A percentile compares a stretch with the other conserved stretches of the same genome.
Conservation (phyloP, 2,888 invertebrate genomes). For the Euphydryas editha region DNA sequence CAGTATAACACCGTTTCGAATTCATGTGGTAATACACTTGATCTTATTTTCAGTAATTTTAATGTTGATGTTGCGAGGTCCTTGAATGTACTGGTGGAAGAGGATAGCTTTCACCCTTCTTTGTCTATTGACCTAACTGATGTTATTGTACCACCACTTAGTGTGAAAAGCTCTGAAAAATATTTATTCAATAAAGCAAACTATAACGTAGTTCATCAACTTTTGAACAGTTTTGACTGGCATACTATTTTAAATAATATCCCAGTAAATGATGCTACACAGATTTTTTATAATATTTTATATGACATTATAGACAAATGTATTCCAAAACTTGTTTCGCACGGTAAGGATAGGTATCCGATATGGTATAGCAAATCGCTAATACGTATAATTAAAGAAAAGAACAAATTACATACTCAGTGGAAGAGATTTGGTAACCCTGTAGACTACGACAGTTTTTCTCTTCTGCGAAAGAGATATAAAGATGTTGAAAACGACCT, state of each 20-base stretch:
- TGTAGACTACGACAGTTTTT: conserved; percentile 29
- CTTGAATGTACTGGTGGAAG: conserved; percentile 3
- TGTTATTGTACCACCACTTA: not conserved
- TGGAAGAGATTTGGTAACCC: conserved; percentile 32
- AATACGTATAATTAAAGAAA: conserved; percentile 33
- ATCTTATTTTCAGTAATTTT: conserved; percentile 4
- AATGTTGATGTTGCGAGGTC: not conserved
- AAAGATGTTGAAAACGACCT: conserved; percentile 12
- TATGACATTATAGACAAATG: not conserved
- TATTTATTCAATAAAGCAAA: conserved; percentile 3
- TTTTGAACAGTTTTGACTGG: conserved; percentile 1
- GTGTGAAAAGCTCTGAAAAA: not conserved
- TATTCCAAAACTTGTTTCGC: not conserved
- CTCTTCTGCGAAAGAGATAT: conserved; percentile 16
- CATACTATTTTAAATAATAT: not conserved
- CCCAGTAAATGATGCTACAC: not conserved
- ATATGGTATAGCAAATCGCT: conserved; percentile 30
- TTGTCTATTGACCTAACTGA: not conserved
- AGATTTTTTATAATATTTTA: conserved; percentile 4
- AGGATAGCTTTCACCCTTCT: not conserved
- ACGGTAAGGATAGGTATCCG: conserved; percentile 15
- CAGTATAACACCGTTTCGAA: not conserved
- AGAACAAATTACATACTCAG: conserved; percentile 20
- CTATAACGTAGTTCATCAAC: not conserved
- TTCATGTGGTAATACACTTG: conserved; percentile 13